phyloP scores from a whole-genome alignment of 2,888 invertebrate species.

The Spisula solida region DNA sequence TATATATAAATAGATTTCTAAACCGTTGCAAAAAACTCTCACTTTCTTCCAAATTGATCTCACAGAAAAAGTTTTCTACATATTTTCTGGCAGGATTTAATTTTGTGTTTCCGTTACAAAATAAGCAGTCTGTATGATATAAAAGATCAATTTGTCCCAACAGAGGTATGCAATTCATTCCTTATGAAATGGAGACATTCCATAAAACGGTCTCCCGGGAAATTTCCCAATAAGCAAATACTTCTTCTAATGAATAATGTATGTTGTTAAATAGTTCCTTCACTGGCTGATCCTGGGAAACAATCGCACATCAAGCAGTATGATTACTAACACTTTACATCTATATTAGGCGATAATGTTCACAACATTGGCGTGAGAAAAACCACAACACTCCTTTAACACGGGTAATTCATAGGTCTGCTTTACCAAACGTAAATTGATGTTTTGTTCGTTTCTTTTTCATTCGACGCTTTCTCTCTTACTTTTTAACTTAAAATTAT shows the following conservation, averaged over 20 bases:
- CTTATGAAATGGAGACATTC: constrained; percentile 27
- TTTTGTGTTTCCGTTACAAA: constrained; percentile 16
- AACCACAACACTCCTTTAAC: neutral
- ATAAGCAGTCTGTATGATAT: constrained; percentile 20
- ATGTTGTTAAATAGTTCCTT: constrained; percentile 20
- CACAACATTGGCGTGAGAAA: constrained; percentile 5
- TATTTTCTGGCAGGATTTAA: constrained; percentile 17
- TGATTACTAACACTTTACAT: constrained; percentile 5
- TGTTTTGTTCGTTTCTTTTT: too few relatives aligned
- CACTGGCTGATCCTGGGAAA: neutral
- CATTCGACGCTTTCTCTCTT: too few relatives aligned
- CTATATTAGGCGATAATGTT: constrained; percentile 10
- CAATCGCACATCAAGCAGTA: constrained; percentile 1
- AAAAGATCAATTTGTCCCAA: constrained; percentile 45
- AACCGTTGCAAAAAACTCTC: neutral
- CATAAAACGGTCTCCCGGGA: constrained; percentile 41
- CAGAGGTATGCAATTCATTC: constrained; percentile 36
- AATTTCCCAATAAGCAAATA: constrained; percentile 45
- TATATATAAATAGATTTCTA: neutral
- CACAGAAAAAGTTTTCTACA: neutral
- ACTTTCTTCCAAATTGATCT: neutral
- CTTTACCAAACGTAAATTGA: too few relatives aligned
- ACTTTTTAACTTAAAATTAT: too few relatives aligned
- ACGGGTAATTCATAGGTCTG: too few relatives aligned
- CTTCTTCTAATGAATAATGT: constrained; percentile 52